phyloP scores from a whole-genome alignment of 2,113 vertebrate genomes.

The Melanocharis versteri region DNA sequence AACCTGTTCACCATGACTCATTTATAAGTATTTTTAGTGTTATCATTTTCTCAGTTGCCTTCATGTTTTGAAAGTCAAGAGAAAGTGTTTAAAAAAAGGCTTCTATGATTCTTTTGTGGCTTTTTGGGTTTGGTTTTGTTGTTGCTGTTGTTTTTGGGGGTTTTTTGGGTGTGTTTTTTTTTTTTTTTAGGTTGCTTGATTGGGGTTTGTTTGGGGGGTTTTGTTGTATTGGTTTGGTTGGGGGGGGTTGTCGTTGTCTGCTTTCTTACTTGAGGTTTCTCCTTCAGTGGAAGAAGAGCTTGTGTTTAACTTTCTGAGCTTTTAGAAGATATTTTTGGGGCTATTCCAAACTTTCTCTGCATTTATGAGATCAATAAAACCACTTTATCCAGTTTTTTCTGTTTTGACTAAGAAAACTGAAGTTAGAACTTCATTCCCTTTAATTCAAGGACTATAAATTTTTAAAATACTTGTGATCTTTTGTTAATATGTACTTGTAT shows the following conservation, averaged over 20 bases:
- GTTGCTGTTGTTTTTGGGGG: not conserved
- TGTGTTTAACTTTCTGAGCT: not conserved
- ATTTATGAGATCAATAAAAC: not conserved
- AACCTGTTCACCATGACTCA: not conserved
- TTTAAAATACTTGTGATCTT: not conserved
- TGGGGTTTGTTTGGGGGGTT: not conserved
- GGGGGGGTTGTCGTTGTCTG: not conserved
- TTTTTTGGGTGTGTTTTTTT: not conserved
- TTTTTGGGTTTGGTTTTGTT: not conserved
- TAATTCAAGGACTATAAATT: not conserved
- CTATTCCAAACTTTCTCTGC: not conserved
- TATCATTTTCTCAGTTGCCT: not conserved
- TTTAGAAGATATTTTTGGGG: not conserved
- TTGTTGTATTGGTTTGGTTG: not conserved
- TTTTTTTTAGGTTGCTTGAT: not conserved
- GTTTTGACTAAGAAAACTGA: not conserved
- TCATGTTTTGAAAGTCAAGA: not conserved
- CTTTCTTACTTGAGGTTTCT: fast-evolving
- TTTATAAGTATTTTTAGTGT: not conserved
- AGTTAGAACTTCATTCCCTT: not conserved
- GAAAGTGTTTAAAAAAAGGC: not conserved
- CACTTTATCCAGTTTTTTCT: not conserved
- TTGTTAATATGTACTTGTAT: not conserved
- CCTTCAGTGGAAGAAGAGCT: not conserved
- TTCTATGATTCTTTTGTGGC: not conserved